Percentiles rank a stretch among this genome's conserved stretches.
Conservation (phyloP, 1,140 invertebrate genomes). For the Aporrectodea caliginosa region DNA sequence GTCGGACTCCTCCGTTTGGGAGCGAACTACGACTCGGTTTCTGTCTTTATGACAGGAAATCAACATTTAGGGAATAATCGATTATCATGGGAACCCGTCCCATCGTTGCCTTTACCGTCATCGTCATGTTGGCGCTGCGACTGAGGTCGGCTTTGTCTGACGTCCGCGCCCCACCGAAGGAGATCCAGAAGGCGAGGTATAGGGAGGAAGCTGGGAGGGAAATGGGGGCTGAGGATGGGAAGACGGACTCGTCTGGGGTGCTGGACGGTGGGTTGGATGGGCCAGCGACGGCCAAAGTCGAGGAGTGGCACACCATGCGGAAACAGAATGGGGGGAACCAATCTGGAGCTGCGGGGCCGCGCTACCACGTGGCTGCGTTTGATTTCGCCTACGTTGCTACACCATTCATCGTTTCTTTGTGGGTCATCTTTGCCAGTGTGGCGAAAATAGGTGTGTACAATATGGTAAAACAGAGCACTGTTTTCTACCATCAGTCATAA, state of each 20-base stretch:
- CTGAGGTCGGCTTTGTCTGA: background rate
- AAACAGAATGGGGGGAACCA: too few relatives aligned
- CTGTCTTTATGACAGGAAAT: too few relatives aligned
- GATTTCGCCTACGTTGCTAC: conserved; percentile 19
- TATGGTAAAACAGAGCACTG: too few relatives aligned
- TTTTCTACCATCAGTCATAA: too few relatives aligned
- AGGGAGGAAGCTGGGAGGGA: background rate
- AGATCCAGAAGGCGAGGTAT: too few relatives aligned
- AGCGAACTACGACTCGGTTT: too few relatives aligned
- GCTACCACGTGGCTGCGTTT: conserved; percentile 17
- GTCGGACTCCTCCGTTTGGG: too few relatives aligned
- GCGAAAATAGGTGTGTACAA: conserved; percentile 26
- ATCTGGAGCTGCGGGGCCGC: background rate
- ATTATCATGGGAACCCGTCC: too few relatives aligned
- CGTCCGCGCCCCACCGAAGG: background rate
- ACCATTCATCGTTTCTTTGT: conserved; percentile 13
- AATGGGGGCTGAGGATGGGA: background rate
- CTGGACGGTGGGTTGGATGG: background rate
- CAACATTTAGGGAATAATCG: too few relatives aligned
- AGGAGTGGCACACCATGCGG: too few relatives aligned
- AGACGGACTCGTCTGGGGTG: background rate
- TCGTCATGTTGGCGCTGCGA: background rate
- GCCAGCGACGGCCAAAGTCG: background rate
- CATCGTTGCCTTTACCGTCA: too few relatives aligned
- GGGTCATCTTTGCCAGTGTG: conserved; percentile 13